These are phyloP conservation scores for Cyprinodon variegatus DNA, from an alignment of 2,113 vertebrate species.

Conservation along the genomic window DNA sequence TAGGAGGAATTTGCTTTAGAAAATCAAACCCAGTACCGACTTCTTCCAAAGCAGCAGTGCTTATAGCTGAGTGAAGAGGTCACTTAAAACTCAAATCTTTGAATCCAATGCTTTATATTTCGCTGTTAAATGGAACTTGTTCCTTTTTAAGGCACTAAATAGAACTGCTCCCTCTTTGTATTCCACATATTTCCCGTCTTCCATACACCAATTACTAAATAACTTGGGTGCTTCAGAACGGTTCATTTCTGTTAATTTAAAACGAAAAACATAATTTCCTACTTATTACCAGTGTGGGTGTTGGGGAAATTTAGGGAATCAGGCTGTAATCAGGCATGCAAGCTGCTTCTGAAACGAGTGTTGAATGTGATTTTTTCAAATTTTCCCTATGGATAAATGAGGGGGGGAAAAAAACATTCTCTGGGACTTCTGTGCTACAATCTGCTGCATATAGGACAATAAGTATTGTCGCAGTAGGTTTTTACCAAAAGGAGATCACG, in stretches of 20 bases:
- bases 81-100: conserved; percentile 6
- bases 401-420: background rate
- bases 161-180: background rate
- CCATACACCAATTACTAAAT: conserved; percentile 7
- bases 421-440: background rate
- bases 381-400: conserved; percentile 4
- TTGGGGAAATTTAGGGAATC: conserved; percentile 18
- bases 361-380: conserved; percentile 35
- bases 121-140: conserved; percentile 9
- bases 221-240: background rate
- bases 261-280: conserved; percentile 31
- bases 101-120: conserved; percentile 7
- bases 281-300: conserved; percentile 26
- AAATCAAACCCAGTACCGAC: background rate
- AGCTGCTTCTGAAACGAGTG: conserved; percentile 12
- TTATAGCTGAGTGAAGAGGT: conserved; percentile 11
- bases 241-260: conserved; percentile 18
- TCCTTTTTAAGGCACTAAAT: background rate
- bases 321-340: conserved; percentile 21
- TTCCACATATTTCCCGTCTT: background rate
- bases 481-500: conserved; percentile 2
- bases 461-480: background rate
- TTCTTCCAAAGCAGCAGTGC: background rate
- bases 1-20: background rate
- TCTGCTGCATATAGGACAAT: background rate